Conservation (phyloP, 2,113 vertebrate species). For the Tragelaphus imberbis region DNA sequence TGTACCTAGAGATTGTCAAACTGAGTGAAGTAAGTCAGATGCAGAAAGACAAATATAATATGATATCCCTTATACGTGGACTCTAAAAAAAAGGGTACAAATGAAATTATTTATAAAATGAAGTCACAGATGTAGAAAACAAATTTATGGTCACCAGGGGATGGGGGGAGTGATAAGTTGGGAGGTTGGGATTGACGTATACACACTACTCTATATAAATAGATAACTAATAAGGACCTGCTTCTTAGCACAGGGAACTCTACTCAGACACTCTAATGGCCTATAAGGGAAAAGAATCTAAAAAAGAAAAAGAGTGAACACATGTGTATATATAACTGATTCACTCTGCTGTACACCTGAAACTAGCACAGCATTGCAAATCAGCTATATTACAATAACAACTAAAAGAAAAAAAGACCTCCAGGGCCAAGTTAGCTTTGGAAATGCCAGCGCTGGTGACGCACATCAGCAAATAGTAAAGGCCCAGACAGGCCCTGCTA, state of each 20-base stretch:
- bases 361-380: not conserved
- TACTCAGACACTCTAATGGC: not conserved
- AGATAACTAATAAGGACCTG: not conserved
- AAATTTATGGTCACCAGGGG: not conserved
- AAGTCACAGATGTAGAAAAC: not conserved
- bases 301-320: not conserved
- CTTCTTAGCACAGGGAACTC: not conserved
- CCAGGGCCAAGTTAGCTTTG: not conserved
- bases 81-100: not conserved
- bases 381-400: not conserved
- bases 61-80: not conserved
- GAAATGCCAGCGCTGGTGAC: rapidly evolving
- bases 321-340: not conserved
- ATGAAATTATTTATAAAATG: not conserved
- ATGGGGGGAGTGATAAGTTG: not conserved
- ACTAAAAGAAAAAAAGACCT: not conserved
- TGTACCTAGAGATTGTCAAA: not conserved
- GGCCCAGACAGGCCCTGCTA: not conserved
- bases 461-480: rapidly evolving
- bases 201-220: not conserved
- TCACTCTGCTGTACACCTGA: not conserved
- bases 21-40: not conserved
- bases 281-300: not conserved
- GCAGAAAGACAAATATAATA: not conserved
- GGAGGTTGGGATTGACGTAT: not conserved